A percentile compares a stretch with the other conserved stretches of the same genome.
phyloP scores from a whole-genome alignment of 2,797 vertebrate species.

The Cottoperca gobio region DNA sequence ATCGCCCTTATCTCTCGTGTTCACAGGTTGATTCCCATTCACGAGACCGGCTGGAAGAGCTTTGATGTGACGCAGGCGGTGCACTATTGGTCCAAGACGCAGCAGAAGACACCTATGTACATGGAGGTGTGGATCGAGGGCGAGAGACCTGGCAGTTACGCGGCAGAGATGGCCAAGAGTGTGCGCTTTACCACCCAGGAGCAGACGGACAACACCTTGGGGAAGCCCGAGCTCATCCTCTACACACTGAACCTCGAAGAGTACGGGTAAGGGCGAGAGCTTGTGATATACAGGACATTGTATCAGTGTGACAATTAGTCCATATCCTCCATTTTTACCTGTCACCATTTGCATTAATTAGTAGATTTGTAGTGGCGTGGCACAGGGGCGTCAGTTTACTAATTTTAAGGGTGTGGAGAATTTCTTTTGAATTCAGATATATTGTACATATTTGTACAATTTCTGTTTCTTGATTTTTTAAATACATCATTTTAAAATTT shows the following conservation, averaged over 20 bases:
- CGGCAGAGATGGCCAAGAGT: slow-evolving; percentile 89
- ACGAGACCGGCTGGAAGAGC: slow-evolving; percentile 93
- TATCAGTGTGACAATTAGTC: slow-evolving; percentile 63
- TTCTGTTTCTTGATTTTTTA: no score
- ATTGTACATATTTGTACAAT: no score
- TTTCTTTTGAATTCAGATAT: no score
- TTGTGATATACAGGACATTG: slow-evolving; percentile 68
- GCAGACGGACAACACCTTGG: slow-evolving; percentile 85
- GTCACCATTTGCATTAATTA: slow-evolving; percentile 53
- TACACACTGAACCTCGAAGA: slow-evolving; percentile 93
- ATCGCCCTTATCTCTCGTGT: slow-evolving; percentile 33
- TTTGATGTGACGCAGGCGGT: slow-evolving; percentile 97
- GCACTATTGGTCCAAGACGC: slow-evolving; percentile 91
- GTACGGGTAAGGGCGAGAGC: slow-evolving; percentile 87
- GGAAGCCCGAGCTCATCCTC: slow-evolving; percentile 93
- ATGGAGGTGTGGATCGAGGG: slow-evolving; percentile 95
- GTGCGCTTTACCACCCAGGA: slow-evolving; percentile 91
- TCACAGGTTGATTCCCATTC: slow-evolving; percentile 90
- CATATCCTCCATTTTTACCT: slow-evolving; percentile 17
- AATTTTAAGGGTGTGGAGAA: slow-evolving; percentile 7
- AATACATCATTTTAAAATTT: no score
- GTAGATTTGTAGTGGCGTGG: slow-evolving; percentile 1
- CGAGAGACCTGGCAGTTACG: slow-evolving; percentile 90
- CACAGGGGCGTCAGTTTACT: slow-evolving; percentile 2
- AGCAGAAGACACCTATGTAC: slow-evolving; percentile 87